Evolutionary conservation across 2,113 vertebrate species (phyloP), one percentile per base, ranked within the genome.

Genomic region (Caracal caracal): DNA sequence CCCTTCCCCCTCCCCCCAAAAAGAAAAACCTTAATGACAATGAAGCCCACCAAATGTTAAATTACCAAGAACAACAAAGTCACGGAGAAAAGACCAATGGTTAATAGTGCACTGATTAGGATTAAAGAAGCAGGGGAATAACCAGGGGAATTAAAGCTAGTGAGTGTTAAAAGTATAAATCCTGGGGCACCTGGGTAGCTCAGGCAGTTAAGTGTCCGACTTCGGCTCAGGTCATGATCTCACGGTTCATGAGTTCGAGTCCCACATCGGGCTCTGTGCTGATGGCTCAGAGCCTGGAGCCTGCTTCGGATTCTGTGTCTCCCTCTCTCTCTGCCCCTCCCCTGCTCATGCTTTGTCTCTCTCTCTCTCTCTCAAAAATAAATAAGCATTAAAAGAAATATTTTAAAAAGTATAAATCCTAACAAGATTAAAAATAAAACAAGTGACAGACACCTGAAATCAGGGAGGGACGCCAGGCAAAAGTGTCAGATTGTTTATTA

Each of bases 341-440:
- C 43, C 43, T 9, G 8, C 43, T 43, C 43, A 9, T 43, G 43
- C 43, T 43, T 8, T 43, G 7, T 43, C 7, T 43, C 7, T 43
- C 43, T 9, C 43, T 43, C 43, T 43, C 43, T 43, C 43, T 43
- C 43, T 43, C 43, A 43, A 43, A 43, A 43, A 43, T 43, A 43
- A 43, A 43, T 43, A 43, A 43, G 9, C 43, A 43, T 43, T 43
- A 43, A 43, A 43, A 9, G 8, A 43, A 43, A 43, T 43, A 43
- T 43, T 43, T 43, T 43, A 43, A 40, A 63, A 85, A 93, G 40
- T 37, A 87, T n/a, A 84, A 53, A 76, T 66, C 37, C 33, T 65
- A 81, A 88, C 4, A 65, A 82, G 82, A 91, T 33, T 33, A 12
- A 90, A 93, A 88, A 91, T n/a, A 82, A 90, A 53, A 87, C 66